Percentiles rank a stretch among this genome's conserved stretches.
These are phyloP conservation scores for Spongilla lacustris DNA, from an alignment of 37 sponge, comb jelly and placozoan species.

Conservation along the genomic window DNA sequence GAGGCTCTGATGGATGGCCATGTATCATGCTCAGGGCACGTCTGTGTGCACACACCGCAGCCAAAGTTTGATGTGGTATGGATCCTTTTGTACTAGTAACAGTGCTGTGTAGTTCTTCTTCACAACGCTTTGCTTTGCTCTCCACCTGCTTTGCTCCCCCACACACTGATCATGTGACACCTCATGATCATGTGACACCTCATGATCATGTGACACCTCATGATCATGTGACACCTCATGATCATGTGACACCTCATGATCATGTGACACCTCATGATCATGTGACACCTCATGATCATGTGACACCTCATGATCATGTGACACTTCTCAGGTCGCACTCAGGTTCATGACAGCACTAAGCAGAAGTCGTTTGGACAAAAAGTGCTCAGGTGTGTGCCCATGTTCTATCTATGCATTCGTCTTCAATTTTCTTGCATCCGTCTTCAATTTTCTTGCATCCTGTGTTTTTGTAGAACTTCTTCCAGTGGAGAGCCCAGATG, in stretches of 20 bases:
- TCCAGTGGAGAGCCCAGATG: neutral
- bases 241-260: too few relatives aligned
- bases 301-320: too few relatives aligned
- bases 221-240: too few relatives aligned
- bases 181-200: too few relatives aligned
- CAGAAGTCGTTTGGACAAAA: neutral
- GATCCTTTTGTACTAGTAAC: neutral
- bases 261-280: too few relatives aligned
- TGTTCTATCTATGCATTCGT: neutral
- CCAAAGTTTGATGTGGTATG: neutral
- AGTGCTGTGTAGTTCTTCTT: neutral
- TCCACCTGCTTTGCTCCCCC: too few relatives aligned
- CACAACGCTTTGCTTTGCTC: too few relatives aligned
- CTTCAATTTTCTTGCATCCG: too few relatives aligned
- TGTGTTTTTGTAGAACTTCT: neutral
- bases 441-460: too few relatives aligned
- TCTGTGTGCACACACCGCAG: neutral
- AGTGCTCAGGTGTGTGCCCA: neutral
- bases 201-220: too few relatives aligned
- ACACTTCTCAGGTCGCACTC: neutral
- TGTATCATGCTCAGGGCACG: neutral
- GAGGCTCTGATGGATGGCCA: neutral
- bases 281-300: too few relatives aligned
- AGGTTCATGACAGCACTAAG: neutral
- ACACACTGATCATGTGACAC: too few relatives aligned